Evolutionary conservation across 35 echinoderm and acorn worm species (phyloP).

Genomic region (Eucidaris tribuloides): DNA sequence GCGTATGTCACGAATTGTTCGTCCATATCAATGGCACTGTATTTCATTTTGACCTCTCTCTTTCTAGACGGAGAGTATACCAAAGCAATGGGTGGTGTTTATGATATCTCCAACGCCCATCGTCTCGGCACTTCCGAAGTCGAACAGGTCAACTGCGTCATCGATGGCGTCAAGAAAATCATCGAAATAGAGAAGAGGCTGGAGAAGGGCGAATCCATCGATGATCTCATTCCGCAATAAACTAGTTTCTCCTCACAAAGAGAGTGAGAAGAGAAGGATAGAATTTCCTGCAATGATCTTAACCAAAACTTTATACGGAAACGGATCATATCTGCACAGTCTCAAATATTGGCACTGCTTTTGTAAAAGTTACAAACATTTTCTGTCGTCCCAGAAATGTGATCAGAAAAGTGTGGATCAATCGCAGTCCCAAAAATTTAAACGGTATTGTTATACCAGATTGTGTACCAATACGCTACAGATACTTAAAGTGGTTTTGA

Average conservation of each 20-base stretch:
- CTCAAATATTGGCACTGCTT: not conserved
- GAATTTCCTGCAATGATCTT: too few species aligned
- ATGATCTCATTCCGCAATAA: constrained; percentile 76
- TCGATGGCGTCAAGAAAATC: constrained; percentile 75
- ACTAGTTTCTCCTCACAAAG: not conserved
- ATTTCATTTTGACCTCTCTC: not conserved
- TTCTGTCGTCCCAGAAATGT: not conserved
- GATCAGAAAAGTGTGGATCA: not conserved
- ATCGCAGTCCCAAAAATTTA: not conserved
- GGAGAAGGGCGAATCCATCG: constrained; percentile 80
- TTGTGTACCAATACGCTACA: too few species aligned
- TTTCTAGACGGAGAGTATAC: constrained; percentile 90
- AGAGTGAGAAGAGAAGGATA: not conserved
- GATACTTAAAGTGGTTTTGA: too few species aligned
- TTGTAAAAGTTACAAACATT: not conserved
- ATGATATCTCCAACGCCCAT: constrained; percentile 95
- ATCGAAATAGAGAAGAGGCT: constrained; percentile 90
- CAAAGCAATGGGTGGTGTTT: constrained; percentile 84
- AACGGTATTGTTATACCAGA: too few species aligned
- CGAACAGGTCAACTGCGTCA: constrained; percentile 92
- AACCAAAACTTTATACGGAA: too few species aligned
- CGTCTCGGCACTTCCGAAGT: constrained; percentile 94
- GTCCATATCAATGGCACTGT: too few species aligned
- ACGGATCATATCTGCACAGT: not conserved
- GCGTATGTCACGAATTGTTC: too few species aligned